Base-by-base conservation (phyloP, 2,888 invertebrate genomes). In the Cinara cedri region DNA sequence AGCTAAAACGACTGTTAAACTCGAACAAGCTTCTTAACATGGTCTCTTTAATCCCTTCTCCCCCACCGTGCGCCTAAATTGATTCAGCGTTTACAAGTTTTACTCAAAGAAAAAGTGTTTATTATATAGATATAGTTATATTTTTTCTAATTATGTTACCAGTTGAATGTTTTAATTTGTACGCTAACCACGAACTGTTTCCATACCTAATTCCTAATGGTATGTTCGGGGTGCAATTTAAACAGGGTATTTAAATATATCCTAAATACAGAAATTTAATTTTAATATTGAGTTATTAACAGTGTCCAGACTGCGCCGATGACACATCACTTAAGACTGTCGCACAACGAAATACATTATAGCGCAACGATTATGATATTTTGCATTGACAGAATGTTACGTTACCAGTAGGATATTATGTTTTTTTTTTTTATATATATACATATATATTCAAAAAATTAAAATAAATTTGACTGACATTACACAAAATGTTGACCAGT, bases 401-500 rank as follows among this genome's bases (percentile, higher is more conserved):
- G 78, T 78, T 78, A 78, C 78, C 78, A 78, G 60, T 78, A 78
- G 78, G 60, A 78, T 70, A 78, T 78, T 78, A 78, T 34, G 19
- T 9, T 34, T 78, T 68, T 78, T 70, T 68, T 68, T 68, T 76
- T 46, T 19, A 62, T 34, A 42, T 70, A 74, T 54, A 51, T 42
- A 54, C 51, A 55, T 42, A n/a, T n/a, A n/a, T n/a, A n/a, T n/a
- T n/a, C n/a, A 71, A 65, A 72, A 72, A 65, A 44, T 34, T 34
- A 34, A n/a, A n/a, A 34, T 34, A 4, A 65, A 65, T 54, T 14
- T 34, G 78, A 78, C 78, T 78, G 78, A 78, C 78, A 78, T 78
- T 49, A 60, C 21, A 78, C 19, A 26, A 13, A 70, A 14, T 51
- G 78, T 78, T 62, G 57, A 78, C 49, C 21, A 63, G 19, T 42